Conservation (phyloP, 2,888 invertebrate species). For the Cheilosia soror region DNA sequence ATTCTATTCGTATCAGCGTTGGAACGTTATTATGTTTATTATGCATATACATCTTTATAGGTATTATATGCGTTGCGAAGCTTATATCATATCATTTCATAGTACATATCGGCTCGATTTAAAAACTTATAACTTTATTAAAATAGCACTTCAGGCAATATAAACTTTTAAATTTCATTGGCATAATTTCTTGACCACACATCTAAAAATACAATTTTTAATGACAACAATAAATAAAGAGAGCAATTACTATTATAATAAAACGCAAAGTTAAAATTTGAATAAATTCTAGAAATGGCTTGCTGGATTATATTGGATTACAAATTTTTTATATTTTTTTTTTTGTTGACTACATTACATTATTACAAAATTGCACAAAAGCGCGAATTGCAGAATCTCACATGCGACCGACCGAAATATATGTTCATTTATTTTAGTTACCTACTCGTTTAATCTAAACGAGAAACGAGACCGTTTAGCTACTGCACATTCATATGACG, state of each 20-base stretch:
- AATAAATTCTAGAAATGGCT: not conserved
- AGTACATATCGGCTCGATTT: not conserved
- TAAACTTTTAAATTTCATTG: constrained; percentile 21
- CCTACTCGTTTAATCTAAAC: constrained; percentile 25
- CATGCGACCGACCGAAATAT: not conserved
- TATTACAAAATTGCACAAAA: not conserved
- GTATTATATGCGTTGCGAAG: too few species aligned
- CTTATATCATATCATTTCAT: not conserved
- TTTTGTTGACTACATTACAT: not conserved
- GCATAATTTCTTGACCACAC: constrained; percentile 24
- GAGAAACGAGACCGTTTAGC: constrained; percentile 4
- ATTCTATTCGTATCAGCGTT: too few species aligned
- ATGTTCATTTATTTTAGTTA: constrained; percentile 29
- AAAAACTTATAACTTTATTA: not conserved
- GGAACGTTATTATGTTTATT: too few species aligned
- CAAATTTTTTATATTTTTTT: not conserved
- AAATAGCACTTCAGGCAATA: not conserved
- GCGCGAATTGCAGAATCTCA: constrained; percentile 8
- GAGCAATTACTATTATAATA: constrained; percentile 20
- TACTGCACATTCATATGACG: not conserved
- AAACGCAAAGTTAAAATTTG: constrained; percentile 8
- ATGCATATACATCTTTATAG: too few species aligned
- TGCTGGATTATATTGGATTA: constrained; percentile 6
- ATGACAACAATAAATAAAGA: constrained; percentile 28
- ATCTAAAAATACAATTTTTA: constrained; percentile 55